Evolutionary conservation across 2,113 vertebrate genomes (phyloP), one percentile per base, ranked within the genome.

Genomic region (Orthonyx spaldingii): DNA sequence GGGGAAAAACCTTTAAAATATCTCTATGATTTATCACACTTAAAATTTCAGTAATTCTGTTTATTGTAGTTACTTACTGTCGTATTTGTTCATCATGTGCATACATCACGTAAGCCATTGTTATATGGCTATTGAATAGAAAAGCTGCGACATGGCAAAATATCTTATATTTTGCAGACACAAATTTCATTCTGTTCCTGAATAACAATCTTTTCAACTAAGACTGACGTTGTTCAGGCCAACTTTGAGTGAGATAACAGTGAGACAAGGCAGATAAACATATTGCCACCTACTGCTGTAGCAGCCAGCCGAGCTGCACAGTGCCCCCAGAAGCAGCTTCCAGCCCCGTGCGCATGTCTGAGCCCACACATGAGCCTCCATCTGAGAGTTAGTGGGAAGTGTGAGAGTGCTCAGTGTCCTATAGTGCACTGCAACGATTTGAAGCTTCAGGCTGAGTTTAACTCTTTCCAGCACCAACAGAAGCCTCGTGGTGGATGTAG

Each of bases 361-460:
- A 94, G 92, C 94, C 95, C 90, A 96, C 96, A 8, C 35, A 23
- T 1, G 47, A 14, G 93, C 80, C 86, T 95, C 69, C 87, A 84
- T 76, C 65, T 24, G 35, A 91, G 55, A 91, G 77, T 3, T 84
- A 52, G 93, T 93, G 85, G 90, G 95, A 96, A 88, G 94, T 89
- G 87, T 75, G 87, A 93, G 10, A 85, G 42, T 32, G 89, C 50
- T 79, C 75, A 33, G 20, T 3, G 30, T 65, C 90, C 80, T 69
- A 13, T 2, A 56, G 30, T 5, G 71, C 22, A 74, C 35, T 52
- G 72, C 50, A 63, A 42, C 1, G 63, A 19, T 74, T 70, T 74
- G 41, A 63, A 90, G 75, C 70, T 83, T 86, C 78, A 87, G 16
- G 13, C 42, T 52, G 26, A 82, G n/a, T 74, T 96, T 96, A 95